A percentile compares a stretch with the other conserved stretches of the same genome.
phyloP scores from a whole-genome alignment of 2,797 vertebrate species.

The Periparus ater region DNA sequence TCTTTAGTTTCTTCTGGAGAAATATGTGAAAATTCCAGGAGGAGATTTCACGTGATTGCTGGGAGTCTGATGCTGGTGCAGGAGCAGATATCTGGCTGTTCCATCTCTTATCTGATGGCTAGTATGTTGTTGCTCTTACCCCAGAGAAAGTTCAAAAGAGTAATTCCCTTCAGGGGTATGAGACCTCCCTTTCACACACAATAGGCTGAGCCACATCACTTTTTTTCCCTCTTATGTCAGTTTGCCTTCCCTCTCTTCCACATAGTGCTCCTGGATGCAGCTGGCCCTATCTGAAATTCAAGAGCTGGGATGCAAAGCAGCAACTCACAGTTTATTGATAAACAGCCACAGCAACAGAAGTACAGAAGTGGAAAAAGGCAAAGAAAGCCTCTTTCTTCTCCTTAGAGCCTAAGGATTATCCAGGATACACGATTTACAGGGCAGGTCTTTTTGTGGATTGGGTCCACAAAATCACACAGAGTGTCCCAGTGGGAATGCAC shows the following conservation, averaged over 20 bases:
- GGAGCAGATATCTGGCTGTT: not conserved
- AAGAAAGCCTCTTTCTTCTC: not conserved
- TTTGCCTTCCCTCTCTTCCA: not conserved
- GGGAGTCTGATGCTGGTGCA: not conserved
- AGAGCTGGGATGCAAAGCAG: not conserved
- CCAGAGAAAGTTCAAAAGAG: not conserved
- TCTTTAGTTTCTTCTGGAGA: not conserved
- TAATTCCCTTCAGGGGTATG: not conserved
- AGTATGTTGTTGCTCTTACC: not conserved
- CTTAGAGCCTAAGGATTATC: not conserved
- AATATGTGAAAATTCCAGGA: not conserved
- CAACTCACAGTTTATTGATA: not conserved
- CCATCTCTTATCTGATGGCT: conserved; percentile 1
- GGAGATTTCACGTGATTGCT: not conserved
- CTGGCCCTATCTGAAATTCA: accelerated
- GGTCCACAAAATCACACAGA: not conserved
- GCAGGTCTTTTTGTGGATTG: not conserved
- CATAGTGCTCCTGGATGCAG: accelerated
- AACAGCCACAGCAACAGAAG: not conserved
- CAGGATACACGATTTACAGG: not conserved
- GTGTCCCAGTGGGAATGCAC: not conserved
- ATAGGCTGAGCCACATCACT: not conserved
- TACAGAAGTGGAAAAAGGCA: not conserved
- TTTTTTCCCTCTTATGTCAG: not conserved
- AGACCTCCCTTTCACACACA: not conserved